Conservation (phyloP, 1,140 invertebrate genomes). For the Littorina saxatilis region DNA sequence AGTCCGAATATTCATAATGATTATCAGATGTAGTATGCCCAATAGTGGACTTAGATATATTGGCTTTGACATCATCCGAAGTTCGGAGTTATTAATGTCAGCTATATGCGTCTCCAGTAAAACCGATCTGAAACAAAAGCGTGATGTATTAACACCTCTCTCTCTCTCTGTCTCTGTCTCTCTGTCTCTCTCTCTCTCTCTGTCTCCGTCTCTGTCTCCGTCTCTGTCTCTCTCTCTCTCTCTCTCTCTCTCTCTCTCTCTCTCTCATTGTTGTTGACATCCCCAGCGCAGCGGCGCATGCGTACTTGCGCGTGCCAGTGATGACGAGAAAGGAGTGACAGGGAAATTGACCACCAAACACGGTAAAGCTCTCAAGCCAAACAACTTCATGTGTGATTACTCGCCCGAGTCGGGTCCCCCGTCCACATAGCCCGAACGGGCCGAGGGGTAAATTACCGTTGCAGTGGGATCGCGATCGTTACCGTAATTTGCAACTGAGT, state of each 20-base stretch:
- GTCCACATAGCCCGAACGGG: background rate
- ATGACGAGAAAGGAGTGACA: background rate
- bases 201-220: background rate
- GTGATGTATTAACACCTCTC: no score
- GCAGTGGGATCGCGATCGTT: slow-evolving; percentile 14
- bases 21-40: no score
- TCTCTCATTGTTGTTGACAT: background rate
- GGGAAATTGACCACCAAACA: slow-evolving; percentile 1
- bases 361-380: slow-evolving; percentile 12
- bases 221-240: background rate
- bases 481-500: background rate
- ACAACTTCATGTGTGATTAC: slow-evolving; percentile 2
- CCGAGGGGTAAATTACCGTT: background rate
- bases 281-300: background rate
- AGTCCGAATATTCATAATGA: no score
- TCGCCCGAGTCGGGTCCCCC: background rate
- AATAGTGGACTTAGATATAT: no score
- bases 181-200: background rate
- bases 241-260: background rate
- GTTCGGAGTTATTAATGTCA: no score
- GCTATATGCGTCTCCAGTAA: no score
- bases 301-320: background rate
- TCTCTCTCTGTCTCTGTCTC: background rate
- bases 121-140: no score
- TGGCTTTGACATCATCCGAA: no score